Conservation (phyloP, 2,888 invertebrate species). For the Cetonia aurata region DNA sequence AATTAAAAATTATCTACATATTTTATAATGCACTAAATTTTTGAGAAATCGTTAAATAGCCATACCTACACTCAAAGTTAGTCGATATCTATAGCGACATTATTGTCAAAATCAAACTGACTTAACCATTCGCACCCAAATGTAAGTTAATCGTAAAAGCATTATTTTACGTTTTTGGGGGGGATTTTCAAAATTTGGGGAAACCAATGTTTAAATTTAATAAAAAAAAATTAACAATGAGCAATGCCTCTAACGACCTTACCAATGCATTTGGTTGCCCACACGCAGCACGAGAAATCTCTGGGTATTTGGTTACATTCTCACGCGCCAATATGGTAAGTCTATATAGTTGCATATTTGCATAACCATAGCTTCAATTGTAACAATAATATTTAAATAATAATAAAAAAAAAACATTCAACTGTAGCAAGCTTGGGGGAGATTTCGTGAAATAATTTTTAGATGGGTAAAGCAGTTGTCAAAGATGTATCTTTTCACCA, state of each 20-base stretch:
- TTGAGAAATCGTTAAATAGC: too few relatives aligned
- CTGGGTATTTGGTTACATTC: constrained; percentile 44
- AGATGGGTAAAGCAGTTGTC: too few relatives aligned
- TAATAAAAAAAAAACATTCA: background rate
- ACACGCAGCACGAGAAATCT: constrained; percentile 42
- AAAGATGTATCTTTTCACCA: too few relatives aligned
- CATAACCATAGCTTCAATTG: background rate
- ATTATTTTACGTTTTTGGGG: constrained; percentile 11
- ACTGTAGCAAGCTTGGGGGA: too few relatives aligned
- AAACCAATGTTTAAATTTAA: background rate
- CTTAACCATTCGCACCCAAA: constrained; percentile 1
- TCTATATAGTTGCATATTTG: background rate
- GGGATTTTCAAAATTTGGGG: constrained; percentile 37
- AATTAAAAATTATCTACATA: too few relatives aligned
- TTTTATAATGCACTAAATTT: too few relatives aligned
- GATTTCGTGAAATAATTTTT: too few relatives aligned
- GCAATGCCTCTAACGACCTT: constrained; percentile 45
- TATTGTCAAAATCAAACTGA: constrained; percentile 20
- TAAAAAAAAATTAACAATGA: constrained; percentile 2
- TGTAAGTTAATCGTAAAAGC: background rate
- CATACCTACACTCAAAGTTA: background rate
- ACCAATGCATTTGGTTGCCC: constrained; percentile 44
- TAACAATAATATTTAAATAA: background rate
- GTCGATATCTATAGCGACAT: constrained; percentile 7
- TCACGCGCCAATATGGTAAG: constrained; percentile 47